Conservation (phyloP, 2,888 invertebrate genomes). For the Euzophera pinguis region DNA sequence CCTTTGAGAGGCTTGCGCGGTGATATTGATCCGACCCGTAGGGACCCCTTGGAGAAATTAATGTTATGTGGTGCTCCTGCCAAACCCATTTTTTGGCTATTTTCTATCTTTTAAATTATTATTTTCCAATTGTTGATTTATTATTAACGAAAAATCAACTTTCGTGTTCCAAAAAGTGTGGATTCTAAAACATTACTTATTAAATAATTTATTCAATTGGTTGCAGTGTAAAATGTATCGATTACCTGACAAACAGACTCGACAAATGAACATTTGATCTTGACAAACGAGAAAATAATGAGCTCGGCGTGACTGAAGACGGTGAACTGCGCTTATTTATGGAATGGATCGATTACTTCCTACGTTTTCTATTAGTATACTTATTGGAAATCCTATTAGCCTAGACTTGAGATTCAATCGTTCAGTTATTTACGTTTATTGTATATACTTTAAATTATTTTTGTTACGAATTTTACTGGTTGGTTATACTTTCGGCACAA, state of each 20-base stretch:
- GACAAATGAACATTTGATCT: slow-evolving; percentile 37
- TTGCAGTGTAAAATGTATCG: slow-evolving; percentile 21
- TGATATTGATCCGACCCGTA: too few species aligned
- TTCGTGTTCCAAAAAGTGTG: too few species aligned
- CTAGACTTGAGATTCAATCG: neutral
- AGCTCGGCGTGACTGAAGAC: slow-evolving; percentile 32
- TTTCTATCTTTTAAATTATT: too few species aligned
- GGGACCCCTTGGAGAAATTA: too few species aligned
- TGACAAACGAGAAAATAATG: slow-evolving; percentile 45
- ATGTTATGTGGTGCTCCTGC: too few species aligned
- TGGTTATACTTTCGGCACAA: neutral
- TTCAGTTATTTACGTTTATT: neutral
- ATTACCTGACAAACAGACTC: slow-evolving; percentile 28
- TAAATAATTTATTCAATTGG: slow-evolving; percentile 12
- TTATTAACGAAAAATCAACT: too few species aligned
- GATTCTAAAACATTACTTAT: slow-evolving; percentile 1
- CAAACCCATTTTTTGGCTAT: too few species aligned
- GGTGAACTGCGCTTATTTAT: slow-evolving; percentile 30
- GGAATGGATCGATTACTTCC: slow-evolving; percentile 42
- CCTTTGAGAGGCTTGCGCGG: too few species aligned
- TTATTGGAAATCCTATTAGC: slow-evolving; percentile 11
- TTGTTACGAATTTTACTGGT: neutral
- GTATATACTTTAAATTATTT: neutral
- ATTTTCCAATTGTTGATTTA: too few species aligned
- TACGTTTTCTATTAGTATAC: slow-evolving; percentile 23